A percentile compares a stretch with the other conserved stretches of the same genome.
These are phyloP conservation scores for Myiotriccus ornatus DNA, from an alignment of 2,797 vertebrate genomes.

Conservation along the genomic window DNA sequence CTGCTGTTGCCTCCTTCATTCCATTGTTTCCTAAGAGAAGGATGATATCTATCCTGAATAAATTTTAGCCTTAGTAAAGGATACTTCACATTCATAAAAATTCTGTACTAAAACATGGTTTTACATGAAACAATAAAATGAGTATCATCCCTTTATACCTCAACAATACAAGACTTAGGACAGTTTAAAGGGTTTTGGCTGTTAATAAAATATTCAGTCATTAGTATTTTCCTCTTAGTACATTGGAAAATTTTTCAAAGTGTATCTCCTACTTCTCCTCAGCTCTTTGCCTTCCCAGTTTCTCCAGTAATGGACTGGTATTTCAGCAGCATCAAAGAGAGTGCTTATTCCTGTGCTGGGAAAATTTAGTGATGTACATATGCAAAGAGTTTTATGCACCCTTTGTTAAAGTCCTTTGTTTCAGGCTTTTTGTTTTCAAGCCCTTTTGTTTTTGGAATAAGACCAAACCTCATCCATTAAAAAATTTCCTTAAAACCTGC, in stretches of 20 bases:
- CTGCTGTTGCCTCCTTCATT: background rate
- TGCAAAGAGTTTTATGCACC: background rate
- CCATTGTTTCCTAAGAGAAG: constrained; percentile 4
- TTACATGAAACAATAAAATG: background rate
- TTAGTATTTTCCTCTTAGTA: background rate
- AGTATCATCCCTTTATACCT: background rate
- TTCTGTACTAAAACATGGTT: background rate
- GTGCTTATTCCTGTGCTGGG: background rate
- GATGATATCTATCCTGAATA: background rate
- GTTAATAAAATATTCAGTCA: background rate
- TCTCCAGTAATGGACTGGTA: background rate
- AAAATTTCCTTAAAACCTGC: background rate
- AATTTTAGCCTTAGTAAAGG: constrained; percentile 21
- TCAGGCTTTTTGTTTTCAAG: background rate
- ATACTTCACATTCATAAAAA: background rate
- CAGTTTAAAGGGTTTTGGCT: background rate
- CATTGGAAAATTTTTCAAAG: background rate
- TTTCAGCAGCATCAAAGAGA: background rate
- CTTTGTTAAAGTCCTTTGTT: background rate
- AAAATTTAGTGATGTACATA: background rate
- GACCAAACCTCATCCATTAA: background rate
- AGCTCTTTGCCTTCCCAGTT: background rate
- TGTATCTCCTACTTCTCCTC: background rate
- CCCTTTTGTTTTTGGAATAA: background rate
- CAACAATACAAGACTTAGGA: background rate